A percentile compares a stretch with the other conserved stretches of the same genome.
These are phyloP conservation scores for Oscheius myriophilus DNA, from an alignment of 2,888 invertebrate species.

Conservation along the genomic window DNA sequence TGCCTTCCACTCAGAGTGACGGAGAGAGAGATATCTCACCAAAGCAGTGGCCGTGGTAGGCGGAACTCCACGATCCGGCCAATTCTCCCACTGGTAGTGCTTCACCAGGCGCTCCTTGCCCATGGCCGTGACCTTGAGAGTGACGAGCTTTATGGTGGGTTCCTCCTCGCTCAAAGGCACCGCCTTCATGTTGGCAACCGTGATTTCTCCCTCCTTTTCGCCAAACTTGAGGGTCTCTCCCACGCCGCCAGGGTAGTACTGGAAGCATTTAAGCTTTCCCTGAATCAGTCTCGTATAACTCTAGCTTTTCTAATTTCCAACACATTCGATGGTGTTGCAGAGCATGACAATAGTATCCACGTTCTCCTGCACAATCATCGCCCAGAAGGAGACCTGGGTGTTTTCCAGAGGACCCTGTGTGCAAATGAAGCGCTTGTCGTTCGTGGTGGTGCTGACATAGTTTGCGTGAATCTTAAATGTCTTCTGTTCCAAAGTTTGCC, in stretches of 20 bases:
- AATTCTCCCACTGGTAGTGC: slow-evolving; percentile 55
- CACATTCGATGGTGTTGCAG: slow-evolving; percentile 54
- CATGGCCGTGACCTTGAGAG: slow-evolving; percentile 34
- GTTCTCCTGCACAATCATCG: slow-evolving; percentile 39
- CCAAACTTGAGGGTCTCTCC: slow-evolving; percentile 35
- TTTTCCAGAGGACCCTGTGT: slow-evolving; percentile 51
- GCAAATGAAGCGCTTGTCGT: slow-evolving; percentile 56
- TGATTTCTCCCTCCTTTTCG: slow-evolving; percentile 32
- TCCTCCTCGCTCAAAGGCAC: slow-evolving; percentile 17
- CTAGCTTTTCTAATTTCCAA: neutral
- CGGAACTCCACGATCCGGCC: slow-evolving; percentile 55
- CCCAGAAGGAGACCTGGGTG: slow-evolving; percentile 47
- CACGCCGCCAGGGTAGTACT: slow-evolving; percentile 37
- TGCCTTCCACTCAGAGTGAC: slow-evolving; percentile 1
- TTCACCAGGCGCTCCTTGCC: slow-evolving; percentile 26
- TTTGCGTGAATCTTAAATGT: slow-evolving; percentile 51
- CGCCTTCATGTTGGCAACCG: slow-evolving; percentile 24
- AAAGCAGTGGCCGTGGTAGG: slow-evolving; percentile 33
- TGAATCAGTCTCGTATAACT: neutral
- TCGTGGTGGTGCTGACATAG: slow-evolving; percentile 43
- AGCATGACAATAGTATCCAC: slow-evolving; percentile 45
- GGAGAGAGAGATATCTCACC: slow-evolving; percentile 5
- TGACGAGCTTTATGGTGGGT: slow-evolving; percentile 31
- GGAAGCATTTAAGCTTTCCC: slow-evolving; percentile 41
- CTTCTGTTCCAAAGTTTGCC: neutral